Evolutionary conservation across 64 coral and sea anemone species (phyloP), one percentile per base, ranked within the genome.

Genomic region (Orbicella faveolata): DNA sequence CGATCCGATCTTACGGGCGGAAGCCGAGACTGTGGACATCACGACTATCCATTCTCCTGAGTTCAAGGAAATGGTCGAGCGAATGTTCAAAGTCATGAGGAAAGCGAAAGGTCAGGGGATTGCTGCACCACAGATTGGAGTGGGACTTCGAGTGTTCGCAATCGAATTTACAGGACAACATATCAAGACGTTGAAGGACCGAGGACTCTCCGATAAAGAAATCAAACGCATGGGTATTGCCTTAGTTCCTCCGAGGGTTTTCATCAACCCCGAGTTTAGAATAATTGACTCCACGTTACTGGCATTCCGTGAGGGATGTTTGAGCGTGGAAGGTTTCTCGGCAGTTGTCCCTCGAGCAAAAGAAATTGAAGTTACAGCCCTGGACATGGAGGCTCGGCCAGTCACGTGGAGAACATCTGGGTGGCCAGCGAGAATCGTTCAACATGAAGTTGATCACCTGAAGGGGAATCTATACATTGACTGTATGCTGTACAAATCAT

Each of bases 61-160:
- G 19, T 96, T 99, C 57, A 96, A 99, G 87, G 83, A 90, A 48
- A 94, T 99, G 63, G 64, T 96, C 5, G 92, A 94, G 36, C 84
- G 79, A 21, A 93, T 99, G 91, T 85, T 99, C 34, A 90, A 96
- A 69, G 90, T 92, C 7, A 99, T 99, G 97, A 92, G 97, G 48
- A 90, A 80, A 18, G 84, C 90, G 35, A 86, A 96, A 54, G 94
- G 94, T 12, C 74, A 64, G 0, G 97, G 97, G 1, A 95, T 99
- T n/a, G 88, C 97, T 67, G 97, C 97, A 2, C 97, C 97, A 34
- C 97, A 99, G 61, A 99, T 99, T 11, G 97, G 97, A 17, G 97
- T 96, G 13, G 97, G 97, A 6, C 76, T 99, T 54, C 97, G 95
- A 88, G 97, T 99, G 0, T 87, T 99, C 5, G 94, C 91, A 12